Percentiles rank a stretch among this genome's conserved stretches.
Evolutionary conservation across 2,797 vertebrate species (phyloP).

Genomic region (Artibeus jamaicensis): DNA sequence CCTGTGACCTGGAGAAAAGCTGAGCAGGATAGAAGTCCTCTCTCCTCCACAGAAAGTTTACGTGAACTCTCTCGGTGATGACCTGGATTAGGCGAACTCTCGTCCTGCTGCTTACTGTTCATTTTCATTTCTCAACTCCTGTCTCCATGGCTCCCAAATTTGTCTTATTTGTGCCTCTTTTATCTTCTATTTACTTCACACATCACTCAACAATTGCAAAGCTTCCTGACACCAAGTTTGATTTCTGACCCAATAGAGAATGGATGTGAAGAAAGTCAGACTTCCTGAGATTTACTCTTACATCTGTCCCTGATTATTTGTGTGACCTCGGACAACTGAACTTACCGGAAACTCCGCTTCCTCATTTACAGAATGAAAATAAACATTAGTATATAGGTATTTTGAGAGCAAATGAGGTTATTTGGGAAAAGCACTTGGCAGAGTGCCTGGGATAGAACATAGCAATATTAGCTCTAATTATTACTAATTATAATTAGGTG

Average conservation of each 20-base stretch:
- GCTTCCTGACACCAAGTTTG: not conserved
- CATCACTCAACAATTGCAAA: not conserved
- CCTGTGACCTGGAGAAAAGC: not conserved
- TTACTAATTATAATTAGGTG: conserved; percentile 71
- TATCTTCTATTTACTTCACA: not conserved
- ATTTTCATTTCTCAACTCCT: not conserved
- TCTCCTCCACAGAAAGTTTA: not conserved
- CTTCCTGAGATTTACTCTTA: conserved; percentile 17
- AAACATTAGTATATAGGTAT: conserved; percentile 33
- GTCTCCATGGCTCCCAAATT: not conserved
- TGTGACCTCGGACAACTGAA: conserved; percentile 53
- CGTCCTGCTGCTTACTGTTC: not conserved
- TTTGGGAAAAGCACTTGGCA: conserved; percentile 66
- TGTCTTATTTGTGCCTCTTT: not conserved
- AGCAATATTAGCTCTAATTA: conserved; percentile 63
- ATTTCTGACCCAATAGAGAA: not conserved
- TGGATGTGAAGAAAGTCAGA: not conserved
- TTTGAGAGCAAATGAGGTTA: conserved; percentile 60
- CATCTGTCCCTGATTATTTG: conserved; percentile 7
- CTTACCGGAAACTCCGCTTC: not conserved
- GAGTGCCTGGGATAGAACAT: conserved; percentile 30
- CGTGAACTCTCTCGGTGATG: not conserved
- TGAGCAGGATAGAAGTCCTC: not conserved
- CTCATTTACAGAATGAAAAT: conserved; percentile 12
- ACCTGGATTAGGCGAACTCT: not conserved